phyloP scores from a whole-genome alignment of 2,888 invertebrate species.

The Aricia artaxerxes region DNA sequence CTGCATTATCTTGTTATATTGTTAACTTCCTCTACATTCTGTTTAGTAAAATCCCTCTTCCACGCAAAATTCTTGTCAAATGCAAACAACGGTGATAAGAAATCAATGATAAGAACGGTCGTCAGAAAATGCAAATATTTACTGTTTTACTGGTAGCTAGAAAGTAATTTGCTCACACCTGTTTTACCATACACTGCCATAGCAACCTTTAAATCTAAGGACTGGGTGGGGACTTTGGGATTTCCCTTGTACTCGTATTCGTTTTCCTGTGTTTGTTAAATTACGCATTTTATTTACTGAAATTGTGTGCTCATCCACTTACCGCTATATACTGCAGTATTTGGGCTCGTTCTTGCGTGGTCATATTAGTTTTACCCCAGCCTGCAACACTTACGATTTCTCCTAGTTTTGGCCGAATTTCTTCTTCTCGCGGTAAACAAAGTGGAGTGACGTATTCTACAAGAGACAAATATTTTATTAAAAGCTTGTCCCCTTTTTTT shows the following conservation, averaged over 20 bases:
- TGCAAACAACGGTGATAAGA: neutral
- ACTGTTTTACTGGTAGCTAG: neutral
- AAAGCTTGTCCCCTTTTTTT: neutral
- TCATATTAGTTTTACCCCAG: constrained; percentile 75
- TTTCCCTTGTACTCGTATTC: neutral
- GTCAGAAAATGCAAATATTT: neutral
- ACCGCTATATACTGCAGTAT: constrained; percentile 73
- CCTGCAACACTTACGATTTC: constrained; percentile 77
- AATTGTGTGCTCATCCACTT: constrained; percentile 37
- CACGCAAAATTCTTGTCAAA: neutral
- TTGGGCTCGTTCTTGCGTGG: constrained; percentile 63
- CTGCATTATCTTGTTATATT: neutral
- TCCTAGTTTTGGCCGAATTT: constrained; percentile 56
- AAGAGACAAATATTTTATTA: constrained; percentile 27
- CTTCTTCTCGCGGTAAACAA: constrained; percentile 73
- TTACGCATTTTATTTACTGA: neutral
- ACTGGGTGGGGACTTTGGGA: neutral
- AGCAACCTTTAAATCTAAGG: neutral
- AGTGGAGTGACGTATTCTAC: constrained; percentile 80
- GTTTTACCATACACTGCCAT: neutral
- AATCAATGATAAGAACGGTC: neutral
- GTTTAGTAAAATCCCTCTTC: neutral
- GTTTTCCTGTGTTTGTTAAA: neutral
- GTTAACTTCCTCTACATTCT: neutral
- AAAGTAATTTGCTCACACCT: neutral